These are phyloP conservation scores for Ophioderma brevispina DNA, from an alignment of 35 echinoderm and acorn worm species.

Conservation along the genomic window DNA sequence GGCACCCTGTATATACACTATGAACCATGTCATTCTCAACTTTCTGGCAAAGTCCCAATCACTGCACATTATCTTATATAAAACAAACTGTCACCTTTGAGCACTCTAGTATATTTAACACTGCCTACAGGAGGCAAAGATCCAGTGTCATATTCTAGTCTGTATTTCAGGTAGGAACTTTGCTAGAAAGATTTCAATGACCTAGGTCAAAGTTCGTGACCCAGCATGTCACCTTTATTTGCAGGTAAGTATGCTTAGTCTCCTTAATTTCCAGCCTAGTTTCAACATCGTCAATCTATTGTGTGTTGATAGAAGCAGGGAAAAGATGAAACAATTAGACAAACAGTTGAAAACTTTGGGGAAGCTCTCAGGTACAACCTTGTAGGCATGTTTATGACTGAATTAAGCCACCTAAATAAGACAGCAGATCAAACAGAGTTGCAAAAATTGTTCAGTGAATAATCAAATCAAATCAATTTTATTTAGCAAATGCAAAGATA, in stretches of 20 bases:
- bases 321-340: neutral
- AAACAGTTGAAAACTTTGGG: too few relatives aligned
- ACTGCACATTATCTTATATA: neutral
- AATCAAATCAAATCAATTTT: too few relatives aligned
- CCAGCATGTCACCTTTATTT: conserved; percentile 89
- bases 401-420: too few relatives aligned
- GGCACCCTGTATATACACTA: neutral
- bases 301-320: neutral
- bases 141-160: too few relatives aligned
- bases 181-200: neutral
- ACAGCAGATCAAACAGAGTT: too few relatives aligned
- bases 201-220: conserved; percentile 4
- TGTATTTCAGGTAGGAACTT: neutral
- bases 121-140: neutral
- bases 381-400: too few relatives aligned
- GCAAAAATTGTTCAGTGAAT: too few relatives aligned
- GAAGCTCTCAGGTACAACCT: too few relatives aligned
- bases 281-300: conserved; percentile 69
- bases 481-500: too few relatives aligned
- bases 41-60: neutral
- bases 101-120: too few relatives aligned
- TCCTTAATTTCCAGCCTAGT: conserved; percentile 90
- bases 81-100: too few relatives aligned
- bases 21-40: conserved; percentile 8
- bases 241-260: conserved; percentile 81